Evolutionary conservation across 2,797 vertebrate species (phyloP).

Genomic region (Iguana delicatissima): DNA sequence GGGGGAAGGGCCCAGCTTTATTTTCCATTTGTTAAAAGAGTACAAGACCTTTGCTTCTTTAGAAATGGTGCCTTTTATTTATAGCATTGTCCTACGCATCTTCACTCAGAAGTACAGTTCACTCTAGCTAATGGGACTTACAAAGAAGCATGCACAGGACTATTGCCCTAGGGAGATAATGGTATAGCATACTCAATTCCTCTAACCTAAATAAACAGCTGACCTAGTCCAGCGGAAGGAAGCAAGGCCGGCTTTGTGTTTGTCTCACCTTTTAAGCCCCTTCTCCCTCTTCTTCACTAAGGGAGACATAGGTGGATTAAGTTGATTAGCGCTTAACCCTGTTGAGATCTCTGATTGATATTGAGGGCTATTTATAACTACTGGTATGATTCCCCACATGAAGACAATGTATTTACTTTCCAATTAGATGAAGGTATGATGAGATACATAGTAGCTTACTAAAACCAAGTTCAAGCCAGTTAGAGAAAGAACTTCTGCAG

Average conservation of each 20-base stretch:
- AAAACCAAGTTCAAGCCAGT: conserved; percentile 28
- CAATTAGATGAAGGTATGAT: not conserved
- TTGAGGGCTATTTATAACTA: conserved; percentile 21
- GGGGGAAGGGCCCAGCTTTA: not conserved
- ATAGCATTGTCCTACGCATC: not conserved
- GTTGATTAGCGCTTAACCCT: conserved; percentile 58
- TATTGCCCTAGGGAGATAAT: not conserved
- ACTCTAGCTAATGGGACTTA: not conserved
- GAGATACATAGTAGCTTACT: not conserved
- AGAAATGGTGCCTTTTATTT: not conserved
- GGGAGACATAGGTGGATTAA: conserved; percentile 53
- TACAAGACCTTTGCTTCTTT: not conserved
- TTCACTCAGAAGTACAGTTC: not conserved
- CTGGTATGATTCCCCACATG: conserved; percentile 24
- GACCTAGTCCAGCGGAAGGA: not conserved
- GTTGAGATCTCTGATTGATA: conserved; percentile 54
- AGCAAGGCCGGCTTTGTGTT: not conserved
- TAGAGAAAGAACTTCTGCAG: not conserved
- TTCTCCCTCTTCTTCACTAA: conserved; percentile 42
- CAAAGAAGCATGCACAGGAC: not conserved
- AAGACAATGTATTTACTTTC: conserved; percentile 12
- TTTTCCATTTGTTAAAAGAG: not conserved
- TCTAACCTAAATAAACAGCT: conserved; percentile 20
- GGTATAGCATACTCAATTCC: not conserved
- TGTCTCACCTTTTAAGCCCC: conserved; percentile 35